Evolutionary conservation across 1,140 invertebrate species (phyloP).

Genomic region (Pomacea maculata): DNA sequence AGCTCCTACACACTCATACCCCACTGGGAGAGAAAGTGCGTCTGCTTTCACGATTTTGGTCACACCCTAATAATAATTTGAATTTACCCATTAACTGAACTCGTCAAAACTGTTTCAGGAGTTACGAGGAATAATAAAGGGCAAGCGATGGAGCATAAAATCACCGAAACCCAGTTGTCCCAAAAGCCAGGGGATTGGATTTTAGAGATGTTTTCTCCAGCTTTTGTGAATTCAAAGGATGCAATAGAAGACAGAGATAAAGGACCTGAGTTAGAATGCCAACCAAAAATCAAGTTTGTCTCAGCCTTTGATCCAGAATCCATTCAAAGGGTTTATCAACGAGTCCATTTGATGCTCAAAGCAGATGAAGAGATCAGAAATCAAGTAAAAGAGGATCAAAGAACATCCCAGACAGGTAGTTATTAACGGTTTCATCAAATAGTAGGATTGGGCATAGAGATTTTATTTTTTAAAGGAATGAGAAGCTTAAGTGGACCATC

Average conservation of each 20-base stretch:
- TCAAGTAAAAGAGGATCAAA: constrained; percentile 10
- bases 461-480: no score
- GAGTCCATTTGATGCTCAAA: constrained; percentile 34
- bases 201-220: constrained; percentile 38
- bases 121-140: neutral
- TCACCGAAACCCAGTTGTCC: neutral
- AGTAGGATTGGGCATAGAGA: no score
- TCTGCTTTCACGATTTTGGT: no score
- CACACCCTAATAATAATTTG: no score
- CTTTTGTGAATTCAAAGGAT: constrained; percentile 29
- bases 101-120: no score
- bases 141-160: neutral
- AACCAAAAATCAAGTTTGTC: constrained; percentile 33
- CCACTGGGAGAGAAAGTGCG: neutral
- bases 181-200: constrained; percentile 38
- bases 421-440: no score
- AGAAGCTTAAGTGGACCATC: no score
- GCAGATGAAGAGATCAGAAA: constrained; percentile 41
- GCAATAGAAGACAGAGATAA: constrained; percentile 24
- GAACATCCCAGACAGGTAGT: neutral
- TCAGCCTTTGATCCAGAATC: constrained; percentile 39
- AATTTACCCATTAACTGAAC: no score
- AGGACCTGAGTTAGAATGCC: no score
- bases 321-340: constrained; percentile 39
- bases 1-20: neutral